A percentile compares a stretch with the other conserved stretches of the same genome.
Conservation (phyloP, 2,113 vertebrate species). For the Anseranas semipalmata region DNA sequence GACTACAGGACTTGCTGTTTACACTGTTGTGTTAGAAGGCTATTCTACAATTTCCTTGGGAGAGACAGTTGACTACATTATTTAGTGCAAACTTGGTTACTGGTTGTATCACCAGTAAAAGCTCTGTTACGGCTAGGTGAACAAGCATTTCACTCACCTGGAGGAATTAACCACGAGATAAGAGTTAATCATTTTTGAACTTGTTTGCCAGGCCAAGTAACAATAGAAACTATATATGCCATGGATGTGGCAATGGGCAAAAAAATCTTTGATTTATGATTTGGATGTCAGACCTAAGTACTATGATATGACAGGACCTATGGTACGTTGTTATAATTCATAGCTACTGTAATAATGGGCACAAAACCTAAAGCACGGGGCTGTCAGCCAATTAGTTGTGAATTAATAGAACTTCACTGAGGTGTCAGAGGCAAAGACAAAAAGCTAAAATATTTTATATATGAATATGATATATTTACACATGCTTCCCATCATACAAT, state of each 20-base stretch:
- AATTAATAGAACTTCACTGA: background rate
- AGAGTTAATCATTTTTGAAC: background rate
- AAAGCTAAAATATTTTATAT: background rate
- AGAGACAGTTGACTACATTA: background rate
- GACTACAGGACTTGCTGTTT: background rate
- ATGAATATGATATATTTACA: background rate
- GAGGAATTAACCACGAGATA: background rate
- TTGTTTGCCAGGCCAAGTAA: background rate
- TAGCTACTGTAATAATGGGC: background rate
- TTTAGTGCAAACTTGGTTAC: background rate
- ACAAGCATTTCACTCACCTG: background rate
- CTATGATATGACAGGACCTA: background rate
- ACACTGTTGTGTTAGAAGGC: background rate
- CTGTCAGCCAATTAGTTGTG: conserved; percentile 7
- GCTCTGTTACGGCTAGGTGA: background rate
- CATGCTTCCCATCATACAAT: accelerated
- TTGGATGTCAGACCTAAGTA: background rate
- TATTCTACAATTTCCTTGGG: background rate
- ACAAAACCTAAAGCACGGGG: background rate
- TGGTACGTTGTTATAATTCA: background rate
- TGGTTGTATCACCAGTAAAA: background rate
- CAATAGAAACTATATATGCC: background rate
- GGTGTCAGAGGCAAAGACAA: background rate
- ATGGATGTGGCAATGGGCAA: background rate
- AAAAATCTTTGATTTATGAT: background rate